Evolutionary conservation across 2,797 vertebrate genomes (phyloP), one percentile per base, ranked within the genome.

Genomic region (Phalloptychus januarius): DNA sequence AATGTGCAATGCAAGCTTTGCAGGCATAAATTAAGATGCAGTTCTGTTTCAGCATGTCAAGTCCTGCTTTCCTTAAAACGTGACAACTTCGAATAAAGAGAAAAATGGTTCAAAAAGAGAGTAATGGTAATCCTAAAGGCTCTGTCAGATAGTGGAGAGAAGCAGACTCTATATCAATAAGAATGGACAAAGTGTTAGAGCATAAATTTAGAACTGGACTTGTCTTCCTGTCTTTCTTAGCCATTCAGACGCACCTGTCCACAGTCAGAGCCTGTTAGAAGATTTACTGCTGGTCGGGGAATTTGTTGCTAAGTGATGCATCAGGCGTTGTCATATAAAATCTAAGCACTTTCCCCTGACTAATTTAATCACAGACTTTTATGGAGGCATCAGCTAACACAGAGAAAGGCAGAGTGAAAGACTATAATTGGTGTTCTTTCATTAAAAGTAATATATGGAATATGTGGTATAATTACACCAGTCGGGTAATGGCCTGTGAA

Each of bases 381-480:
- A 93, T 93, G 85, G 90, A 86, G 87, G 90, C 92, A 93, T 93
- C 91, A 91, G 87, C 80, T 83, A 52, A 85, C 86, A 85, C 79
- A 79, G 61, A 86, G 87, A 90, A 85, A 91, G 86, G 86, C 82
- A 76, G 80, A 93, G 88, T 93, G 92, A 92, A 93, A 93, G 91
- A 85, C 83, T 87, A 87, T 91, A 92, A 94, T 92, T 93, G 93
- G 87, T 91, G 90, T 93, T 93, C 89, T 94, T 94, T 94, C 90
- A 92, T 92, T 92, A 86, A 88, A 83, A 90, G 87, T 92, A 92
- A 94, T 91, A 91, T 90, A 93, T 91, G 85, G 90, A 94, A 93
- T 93, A 91, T 89, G 89, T 87, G 89, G 84, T 86, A 83, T 93
- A 94, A 94, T 95, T 92, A 90, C 86, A 85, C 81, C 50, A 71